Base-by-base conservation (phyloP, 2,888 invertebrate genomes). In the Julus scandinavius region DNA sequence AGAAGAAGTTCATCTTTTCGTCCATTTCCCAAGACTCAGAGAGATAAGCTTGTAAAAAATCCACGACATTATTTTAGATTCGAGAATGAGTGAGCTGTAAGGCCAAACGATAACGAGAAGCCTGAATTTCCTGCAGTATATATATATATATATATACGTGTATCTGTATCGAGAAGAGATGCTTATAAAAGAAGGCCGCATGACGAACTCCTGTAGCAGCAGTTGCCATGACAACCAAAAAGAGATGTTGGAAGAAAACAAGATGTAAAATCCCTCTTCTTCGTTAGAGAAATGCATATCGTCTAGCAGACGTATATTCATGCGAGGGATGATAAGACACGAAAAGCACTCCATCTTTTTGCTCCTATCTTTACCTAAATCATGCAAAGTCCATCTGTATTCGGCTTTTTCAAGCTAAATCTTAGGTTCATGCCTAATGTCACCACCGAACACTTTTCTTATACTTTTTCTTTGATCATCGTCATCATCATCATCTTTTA, bases 201-300 rank as follows among this genome's bases (percentile, higher is more conserved):
- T 29, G 29, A 72, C 72, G 29, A 72, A 72, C 29, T 20, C 7
- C 5, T 49, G 49, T 49, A 49, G 49, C 49, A 2, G 54, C 54
- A 15, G 80, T 80, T 7, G 80, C 13, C 80, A 80, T 80, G 80
- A 29, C 80, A 80, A 80, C 80, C n/a, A n/a, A 11, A 38, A 29
- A 80, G 80, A 80, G 80, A 80, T 80, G 38, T 20, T 80, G 80
- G 11, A 38, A 20, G 80, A 29, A 80, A 80, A 80, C 80, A 80
- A 80, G 80, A 80, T 80, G 80, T 80, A 80, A 80, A 80, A 80
- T 13, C 80, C 38, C 29, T 2, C 2, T 13, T 38, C 20, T 80
- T 80, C 80, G 80, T 80, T 80, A 80, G 80, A 80, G 80, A 80
- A 80, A 80, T 80, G 80, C 80, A 80, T 80, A 80, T 80, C 29